Base-by-base conservation (phyloP, 1,140 invertebrate species). In the Asbolus verrucosus region DNA sequence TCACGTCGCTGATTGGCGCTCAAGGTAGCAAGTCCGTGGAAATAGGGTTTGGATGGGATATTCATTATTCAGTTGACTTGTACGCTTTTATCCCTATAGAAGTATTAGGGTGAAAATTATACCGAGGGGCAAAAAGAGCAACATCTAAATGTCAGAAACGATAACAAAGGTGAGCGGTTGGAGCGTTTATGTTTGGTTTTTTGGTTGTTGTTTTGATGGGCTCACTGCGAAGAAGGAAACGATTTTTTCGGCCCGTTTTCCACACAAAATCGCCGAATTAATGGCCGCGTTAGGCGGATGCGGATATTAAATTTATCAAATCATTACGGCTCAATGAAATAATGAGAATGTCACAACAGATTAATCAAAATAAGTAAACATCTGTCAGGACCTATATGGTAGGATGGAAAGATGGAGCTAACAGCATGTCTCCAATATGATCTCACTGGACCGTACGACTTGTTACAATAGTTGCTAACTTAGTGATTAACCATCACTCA, bases 401-500 rank as follows among this genome's bases (percentile, higher is more conserved):
- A 30, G 19, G 27, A 46, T 43, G 65, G 67, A 71, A 66, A 65
- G 41, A 65, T 68, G 68, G 15, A 60, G 63, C 61, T 74, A 60
- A 69, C 72, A 71, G 68, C 65, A 71, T 74, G 69, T 63, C 70
- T 69, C 65, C 66, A 71, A 71, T 71, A 60, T 60, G 60, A 54
- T 65, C 43, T 36, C 65, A 60, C 67, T 71, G 72, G 74, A 76
- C 72, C 74, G 72, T 74, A 71, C 61, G 50, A 65, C 46, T 67
- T 59, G n/a, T 60, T 66, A 75, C 74, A 75, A 76, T 76, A 61
- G 61, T 65, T 46, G 41, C 65, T 72, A 72, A 73, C 54, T 74
- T 76, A 62, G 72, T 75, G 74, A 75, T 75, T 73, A 75, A 65
- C 74, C 72, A 75, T 75, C 74, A 72, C 63, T 76, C 74, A 76